A percentile compares a stretch with the other conserved stretches of the same genome.
Conservation (phyloP, 1,140 invertebrate genomes). For the Eufriesea mexicana region DNA sequence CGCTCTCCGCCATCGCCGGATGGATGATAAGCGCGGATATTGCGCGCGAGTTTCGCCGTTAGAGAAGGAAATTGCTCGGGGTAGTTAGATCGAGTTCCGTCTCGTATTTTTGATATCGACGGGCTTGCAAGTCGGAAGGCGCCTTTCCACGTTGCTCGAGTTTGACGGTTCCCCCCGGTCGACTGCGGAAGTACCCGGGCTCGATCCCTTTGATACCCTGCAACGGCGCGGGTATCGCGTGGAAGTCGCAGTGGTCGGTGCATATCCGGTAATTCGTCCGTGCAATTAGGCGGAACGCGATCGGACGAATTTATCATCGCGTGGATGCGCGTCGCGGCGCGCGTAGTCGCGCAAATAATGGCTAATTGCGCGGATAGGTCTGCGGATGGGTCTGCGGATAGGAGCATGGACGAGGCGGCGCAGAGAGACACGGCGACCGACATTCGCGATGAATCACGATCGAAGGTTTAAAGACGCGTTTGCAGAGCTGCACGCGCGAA, state of each 20-base stretch:
- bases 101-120: not conserved
- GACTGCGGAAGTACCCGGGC: too few species aligned
- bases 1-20: slow-evolving; percentile 3
- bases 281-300: slow-evolving; percentile 28
- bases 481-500: not conserved
- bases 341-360: slow-evolving; percentile 34
- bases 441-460: not conserved
- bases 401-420: too few species aligned
- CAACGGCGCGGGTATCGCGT: not conserved
- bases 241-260: not conserved
- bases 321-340: not conserved
- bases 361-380: slow-evolving; percentile 14
- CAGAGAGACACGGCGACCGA: not conserved
- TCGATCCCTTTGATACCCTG: not conserved
- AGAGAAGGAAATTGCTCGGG: not conserved
- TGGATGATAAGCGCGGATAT: slow-evolving; percentile 34
- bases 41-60: not conserved
- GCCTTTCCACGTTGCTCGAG: not conserved
- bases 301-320: slow-evolving; percentile 31
- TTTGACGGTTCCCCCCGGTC: not conserved
- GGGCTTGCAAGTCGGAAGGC: not conserved
- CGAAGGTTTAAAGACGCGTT: slow-evolving; percentile 36
- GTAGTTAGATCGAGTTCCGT: not conserved
- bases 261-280: not conserved
- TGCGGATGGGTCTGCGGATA: too few species aligned